A percentile compares a stretch with the other conserved stretches of the same genome.
phyloP scores from a whole-genome alignment of 2,797 vertebrate genomes.

The Poliocrania exsul region DNA sequence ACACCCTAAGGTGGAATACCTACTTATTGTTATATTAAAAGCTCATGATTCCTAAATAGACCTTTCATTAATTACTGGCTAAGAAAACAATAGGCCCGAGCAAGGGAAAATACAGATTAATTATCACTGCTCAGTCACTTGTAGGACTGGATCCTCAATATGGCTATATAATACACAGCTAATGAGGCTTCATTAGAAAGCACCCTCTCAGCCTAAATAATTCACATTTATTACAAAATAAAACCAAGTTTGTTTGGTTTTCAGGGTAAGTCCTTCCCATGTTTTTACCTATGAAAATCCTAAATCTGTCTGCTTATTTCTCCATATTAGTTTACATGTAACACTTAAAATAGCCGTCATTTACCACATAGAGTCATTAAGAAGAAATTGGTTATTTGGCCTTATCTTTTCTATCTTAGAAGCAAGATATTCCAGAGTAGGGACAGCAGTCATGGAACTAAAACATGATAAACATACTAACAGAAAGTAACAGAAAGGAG shows the following conservation, averaged over 20 bases:
- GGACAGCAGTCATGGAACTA: background rate
- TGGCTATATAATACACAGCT: background rate
- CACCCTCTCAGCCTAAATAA: background rate
- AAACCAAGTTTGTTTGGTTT: background rate
- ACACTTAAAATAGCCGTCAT: background rate
- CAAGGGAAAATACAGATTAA: conserved; percentile 4
- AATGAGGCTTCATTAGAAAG: background rate
- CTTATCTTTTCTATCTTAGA: background rate
- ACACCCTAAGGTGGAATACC: background rate
- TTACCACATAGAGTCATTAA: background rate
- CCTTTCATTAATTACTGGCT: conserved; percentile 5
- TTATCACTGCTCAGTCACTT: background rate
- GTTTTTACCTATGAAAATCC: background rate
- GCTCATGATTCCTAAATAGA: background rate
- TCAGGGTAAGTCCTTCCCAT: background rate
- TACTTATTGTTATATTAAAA: background rate
- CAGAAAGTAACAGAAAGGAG: background rate
- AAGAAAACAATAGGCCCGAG: background rate
- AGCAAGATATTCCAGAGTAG: background rate
- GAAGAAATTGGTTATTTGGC: background rate
- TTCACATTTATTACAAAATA: background rate
- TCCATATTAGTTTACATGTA: background rate
- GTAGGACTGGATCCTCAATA: background rate
- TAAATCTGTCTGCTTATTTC: background rate
- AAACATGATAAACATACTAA: background rate